Base-by-base conservation (phyloP, 1,140 invertebrate genomes). In the Whitmania pigra region DNA sequence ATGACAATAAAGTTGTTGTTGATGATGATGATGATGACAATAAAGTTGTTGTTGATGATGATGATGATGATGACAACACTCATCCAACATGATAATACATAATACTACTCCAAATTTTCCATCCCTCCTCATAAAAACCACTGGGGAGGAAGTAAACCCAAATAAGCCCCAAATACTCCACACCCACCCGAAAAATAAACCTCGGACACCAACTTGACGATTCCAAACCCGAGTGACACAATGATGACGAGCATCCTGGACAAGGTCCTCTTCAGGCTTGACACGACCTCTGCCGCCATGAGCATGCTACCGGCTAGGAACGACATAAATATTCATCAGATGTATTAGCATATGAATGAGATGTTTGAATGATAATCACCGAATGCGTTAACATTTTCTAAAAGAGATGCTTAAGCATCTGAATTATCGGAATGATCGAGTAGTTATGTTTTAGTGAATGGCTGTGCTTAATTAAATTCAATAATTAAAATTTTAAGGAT, bases 231-330 rank as follows among this genome's bases (percentile, higher is more conserved):
- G 63, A 95, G 84, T 75, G 90, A 92, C 71, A 94, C 92, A 72
- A 95, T 93, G 40, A 97, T 90, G 67, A 97, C 90, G 22, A 97
- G 82, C 88, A 95, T 93, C 75, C 93, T 85, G 3, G 93, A 90
- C 66, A 96, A 83, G 0, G 92, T 91, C 72, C 92, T 82, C 83
- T 96, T 97, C 0, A 89, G 87, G 79, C 89, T 91, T 0, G 91
- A 93, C 13, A 94, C 86, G 79, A 93, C 85, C 83, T 96, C 93
- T 4, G 92, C 93, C 75, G 90, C 86, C 25, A 91, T 80, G 72
- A 92, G 85, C 0, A 88, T 87, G 53, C 87, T 86, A 69, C 85
- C 82, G 3, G 88, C 86, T 78, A 73, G 53, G 75, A 15, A 17
- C 43, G 43, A 11, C 43, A 17, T 11, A 13, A 49, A 49, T 49